Base-by-base conservation (phyloP, 2,888 invertebrate genomes). In the Nymphalis c-album region DNA sequence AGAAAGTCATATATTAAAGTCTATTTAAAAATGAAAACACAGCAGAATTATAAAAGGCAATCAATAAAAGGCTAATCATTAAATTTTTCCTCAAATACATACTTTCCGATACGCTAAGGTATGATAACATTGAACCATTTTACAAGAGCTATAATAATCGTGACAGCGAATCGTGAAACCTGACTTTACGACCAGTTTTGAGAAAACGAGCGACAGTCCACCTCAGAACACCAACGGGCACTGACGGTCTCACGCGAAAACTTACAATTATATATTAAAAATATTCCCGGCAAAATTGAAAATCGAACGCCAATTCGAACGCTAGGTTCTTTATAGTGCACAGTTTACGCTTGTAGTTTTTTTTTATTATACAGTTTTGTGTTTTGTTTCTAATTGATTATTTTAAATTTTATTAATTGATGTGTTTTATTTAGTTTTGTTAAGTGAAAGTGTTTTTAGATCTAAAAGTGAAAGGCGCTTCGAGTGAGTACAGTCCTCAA, bases 381-480 rank as follows among this genome's bases (percentile, higher is more conserved):
- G 51, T 10, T 31, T 40, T 51, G 16, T 58, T 63, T 45, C 50
- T 8, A 45, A 35, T 45, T 3, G 40, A 40, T 51, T 64, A 31
- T 51, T 67, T 51, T 51, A n/a, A 60, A 48, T 61, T 57, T 45
- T 40, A 51, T 55, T 35, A 55, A 31, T 63, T 68, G 55, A 35
- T 50, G 62, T 67, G 58, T 65, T 71, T 67, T 67, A 64, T 68
- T 72, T 70, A 70, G 65, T 73, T 74, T 73, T 72, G 72, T 80
- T 74, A 68, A 87, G 91, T 89, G 91, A 90, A 91, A 91, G 91
- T 90, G 86, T 77, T 84, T 77, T 74, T 80, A 80, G 80, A 77
- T 82, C 76, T 83, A 86, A 86, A 87, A 91, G 91, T 91, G 91
- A 91, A 91, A 91, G 91, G 87, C 74, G 76, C 75, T 71, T 74